Evolutionary conservation across 92 coral and sea anemone species (phyloP).

Genomic region (Palythoa grandiflora): DNA sequence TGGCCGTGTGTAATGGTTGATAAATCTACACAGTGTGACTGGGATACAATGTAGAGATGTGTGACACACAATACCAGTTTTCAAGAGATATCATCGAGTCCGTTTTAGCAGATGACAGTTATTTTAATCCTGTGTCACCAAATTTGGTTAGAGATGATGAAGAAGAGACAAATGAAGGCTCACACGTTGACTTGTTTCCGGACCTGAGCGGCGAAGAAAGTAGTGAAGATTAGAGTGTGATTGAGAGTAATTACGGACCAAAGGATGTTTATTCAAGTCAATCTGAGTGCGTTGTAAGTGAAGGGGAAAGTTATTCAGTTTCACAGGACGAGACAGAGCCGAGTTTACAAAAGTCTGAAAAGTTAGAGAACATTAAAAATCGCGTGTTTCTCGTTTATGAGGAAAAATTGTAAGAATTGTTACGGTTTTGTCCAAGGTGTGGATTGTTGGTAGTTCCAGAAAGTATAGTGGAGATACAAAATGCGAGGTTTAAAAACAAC

Average conservation of each 20-base stretch:
- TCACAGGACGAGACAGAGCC: neutral
- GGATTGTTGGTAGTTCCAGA: constrained; percentile 5
- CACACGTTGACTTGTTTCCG: neutral
- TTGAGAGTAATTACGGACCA: neutral
- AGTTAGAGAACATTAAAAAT: neutral
- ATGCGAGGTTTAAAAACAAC: constrained; percentile 18
- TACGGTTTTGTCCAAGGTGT: constrained; percentile 35
- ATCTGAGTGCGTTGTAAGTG: neutral
- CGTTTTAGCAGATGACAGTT: neutral
- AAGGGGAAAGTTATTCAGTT: neutral
- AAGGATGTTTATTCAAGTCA: neutral
- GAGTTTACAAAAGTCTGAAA: neutral
- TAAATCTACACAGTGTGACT: constrained; percentile 2
- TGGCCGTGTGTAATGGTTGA: neutral
- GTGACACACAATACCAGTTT: constrained; percentile 10
- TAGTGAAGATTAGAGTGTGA: no score
- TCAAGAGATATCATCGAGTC: neutral
- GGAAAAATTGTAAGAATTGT: constrained; percentile 14
- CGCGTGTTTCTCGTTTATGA: constrained; percentile 36
- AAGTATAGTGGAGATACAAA: constrained; percentile 8
- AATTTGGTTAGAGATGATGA: no score
- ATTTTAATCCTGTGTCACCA: neutral
- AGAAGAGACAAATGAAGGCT: no score
- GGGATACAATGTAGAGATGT: neutral
- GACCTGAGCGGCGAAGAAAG: neutral